phyloP scores from a whole-genome alignment of 2,888 invertebrate species.

The Agrilus biguttatus region DNA sequence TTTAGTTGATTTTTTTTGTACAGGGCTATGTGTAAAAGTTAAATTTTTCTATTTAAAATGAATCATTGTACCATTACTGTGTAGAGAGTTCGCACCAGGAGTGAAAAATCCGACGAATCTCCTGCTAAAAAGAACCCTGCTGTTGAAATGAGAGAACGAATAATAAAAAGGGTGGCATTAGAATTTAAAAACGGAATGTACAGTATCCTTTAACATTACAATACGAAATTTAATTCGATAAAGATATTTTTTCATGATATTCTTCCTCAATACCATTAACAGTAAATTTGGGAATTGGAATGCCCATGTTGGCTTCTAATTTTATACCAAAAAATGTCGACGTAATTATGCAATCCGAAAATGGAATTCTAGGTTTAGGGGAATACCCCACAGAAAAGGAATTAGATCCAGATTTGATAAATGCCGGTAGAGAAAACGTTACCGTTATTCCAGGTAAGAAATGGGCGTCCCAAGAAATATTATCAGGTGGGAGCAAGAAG shows the following conservation, averaged over 20 bases:
- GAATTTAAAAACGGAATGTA: conserved; percentile 98
- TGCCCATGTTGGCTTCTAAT: conserved; percentile 92
- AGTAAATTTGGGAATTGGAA: conserved; percentile 85
- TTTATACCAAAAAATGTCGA: conserved; percentile 75
- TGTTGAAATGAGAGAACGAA: conserved; percentile 64
- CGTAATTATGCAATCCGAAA: conserved; percentile 91
- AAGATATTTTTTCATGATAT: not conserved
- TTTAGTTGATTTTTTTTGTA: no score
- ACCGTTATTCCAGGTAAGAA: conserved; percentile 63
- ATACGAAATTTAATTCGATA: not conserved
- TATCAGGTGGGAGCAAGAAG: not conserved
- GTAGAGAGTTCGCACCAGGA: conserved; percentile 48
- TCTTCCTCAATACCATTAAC: conserved; percentile 6
- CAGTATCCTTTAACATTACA: conserved; percentile 41
- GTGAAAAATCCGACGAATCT: conserved; percentile 23
- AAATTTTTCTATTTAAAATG: no score
- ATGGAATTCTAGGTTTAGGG: conserved; percentile 92
- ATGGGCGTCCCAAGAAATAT: not conserved
- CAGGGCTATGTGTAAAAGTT: no score
- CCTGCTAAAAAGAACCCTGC: conserved; percentile 40
- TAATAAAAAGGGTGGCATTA: conserved; percentile 82
- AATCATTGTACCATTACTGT: conserved; percentile 17
- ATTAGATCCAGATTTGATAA: conserved; percentile 90
- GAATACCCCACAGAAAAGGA: conserved; percentile 73
- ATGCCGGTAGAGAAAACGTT: conserved; percentile 98